Base-by-base conservation (phyloP, 2,888 invertebrate genomes). In the Meiosimyza platycephala region DNA sequence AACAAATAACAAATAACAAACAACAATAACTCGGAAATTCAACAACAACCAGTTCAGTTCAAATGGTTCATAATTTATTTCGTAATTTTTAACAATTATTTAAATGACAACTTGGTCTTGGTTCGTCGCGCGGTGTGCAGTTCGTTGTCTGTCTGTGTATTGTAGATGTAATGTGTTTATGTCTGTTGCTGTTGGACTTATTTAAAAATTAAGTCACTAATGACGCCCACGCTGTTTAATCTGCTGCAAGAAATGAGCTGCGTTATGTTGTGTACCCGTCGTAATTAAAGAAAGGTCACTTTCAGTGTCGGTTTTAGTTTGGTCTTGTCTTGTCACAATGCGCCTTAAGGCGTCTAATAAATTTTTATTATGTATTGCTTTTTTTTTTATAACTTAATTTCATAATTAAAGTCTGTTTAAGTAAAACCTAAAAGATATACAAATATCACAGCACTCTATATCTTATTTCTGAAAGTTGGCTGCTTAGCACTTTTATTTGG, bases 11-110 rank as follows among this genome's bases (percentile, higher is more conserved):
- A 64, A 57, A 60, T 22, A 22, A 40, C 51, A 70, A n/a, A 50
- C 52, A 47, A 18, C 40, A 60, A 60, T n/a, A 48, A 16, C 15
- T 11, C 50, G 1, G 12, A 47, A 5, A 18, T 48, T 18, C 11
- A 63, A 18, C 67, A 67, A 47, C 33, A 57, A 22, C 47, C 33
- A 52, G 52, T 48, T 22, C 33, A 52, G 52, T 16, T 63, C 11
- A 47, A 63, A 47, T 47, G 16, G 16, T 13, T 33, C 51, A 69
- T 69, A 59, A 59, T 50, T 59, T 69, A 51, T 51, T 47, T 59
- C 48, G 18, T 59, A 47, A 69, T 69, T 60, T 69, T 28, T 60
- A 51, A n/a, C 59, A 50, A 59, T 59, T 50, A 60, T 59, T 68
- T 57, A 50, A 59, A 68, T 59, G 59, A 59, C 59, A 47, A 33